phyloP scores from a whole-genome alignment of 2,888 invertebrate genomes.

The Ischnura elegans region DNA sequence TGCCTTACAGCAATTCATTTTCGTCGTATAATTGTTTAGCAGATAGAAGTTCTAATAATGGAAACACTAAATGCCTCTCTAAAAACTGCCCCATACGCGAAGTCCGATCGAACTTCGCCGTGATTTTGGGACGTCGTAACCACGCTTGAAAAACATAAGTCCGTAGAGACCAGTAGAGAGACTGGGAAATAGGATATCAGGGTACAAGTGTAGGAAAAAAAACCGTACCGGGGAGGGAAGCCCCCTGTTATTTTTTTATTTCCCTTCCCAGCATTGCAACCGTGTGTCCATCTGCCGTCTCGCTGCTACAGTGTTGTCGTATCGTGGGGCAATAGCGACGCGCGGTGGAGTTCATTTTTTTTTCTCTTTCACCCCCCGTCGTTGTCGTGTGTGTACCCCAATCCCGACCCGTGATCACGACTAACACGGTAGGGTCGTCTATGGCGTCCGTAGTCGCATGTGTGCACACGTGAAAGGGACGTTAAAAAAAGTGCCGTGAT shows the following conservation, averaged over 20 bases:
- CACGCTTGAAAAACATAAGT: no score
- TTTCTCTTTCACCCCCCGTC: neutral
- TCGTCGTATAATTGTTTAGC: slow-evolving; percentile 97
- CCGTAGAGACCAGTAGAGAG: no score
- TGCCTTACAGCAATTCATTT: slow-evolving; percentile 93
- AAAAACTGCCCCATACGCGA: slow-evolving; percentile 95
- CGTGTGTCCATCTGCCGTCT: neutral
- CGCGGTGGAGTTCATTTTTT: neutral
- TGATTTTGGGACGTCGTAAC: slow-evolving; percentile 74
- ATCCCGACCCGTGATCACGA: neutral
- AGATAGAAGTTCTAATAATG: slow-evolving; percentile 96
- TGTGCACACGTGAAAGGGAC: neutral
- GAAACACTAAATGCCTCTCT: slow-evolving; percentile 98
- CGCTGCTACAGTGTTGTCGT: neutral
- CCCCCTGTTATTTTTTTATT: neutral
- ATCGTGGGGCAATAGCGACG: neutral
- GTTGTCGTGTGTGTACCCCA: neutral
- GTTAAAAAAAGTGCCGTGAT: neutral
- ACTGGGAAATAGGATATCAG: no score
- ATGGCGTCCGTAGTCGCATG: neutral
- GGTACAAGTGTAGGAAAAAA: no score
- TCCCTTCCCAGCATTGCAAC: no score
- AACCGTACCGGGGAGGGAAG: neutral
- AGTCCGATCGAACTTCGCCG: slow-evolving; percentile 97
- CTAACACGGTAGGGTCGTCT: neutral